phyloP scores from a whole-genome alignment of 2,113 vertebrate genomes.

The Neopipo cinnamomea region DNA sequence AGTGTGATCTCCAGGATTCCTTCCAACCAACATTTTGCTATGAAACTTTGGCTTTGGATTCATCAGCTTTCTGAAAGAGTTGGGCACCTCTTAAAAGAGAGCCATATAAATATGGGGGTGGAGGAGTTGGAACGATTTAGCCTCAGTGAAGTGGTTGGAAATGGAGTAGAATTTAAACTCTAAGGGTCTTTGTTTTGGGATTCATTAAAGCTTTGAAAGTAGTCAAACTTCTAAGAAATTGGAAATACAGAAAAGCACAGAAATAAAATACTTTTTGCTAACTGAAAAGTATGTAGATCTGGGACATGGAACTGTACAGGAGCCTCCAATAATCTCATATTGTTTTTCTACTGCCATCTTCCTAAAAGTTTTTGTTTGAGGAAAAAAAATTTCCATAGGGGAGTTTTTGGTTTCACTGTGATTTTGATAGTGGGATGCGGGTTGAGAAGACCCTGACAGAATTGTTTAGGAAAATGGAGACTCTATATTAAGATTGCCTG shows the following conservation, averaged over 20 bases:
- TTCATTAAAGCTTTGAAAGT: neutral
- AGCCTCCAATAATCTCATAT: neutral
- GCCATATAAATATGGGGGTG: rapidly evolving
- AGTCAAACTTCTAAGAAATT: neutral
- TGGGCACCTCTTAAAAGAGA: neutral
- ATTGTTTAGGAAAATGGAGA: neutral
- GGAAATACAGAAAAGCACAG: neutral
- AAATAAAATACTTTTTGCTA: neutral
- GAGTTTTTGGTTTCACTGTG: neutral
- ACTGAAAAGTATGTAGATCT: neutral
- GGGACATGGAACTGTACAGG: neutral
- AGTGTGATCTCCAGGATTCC: neutral
- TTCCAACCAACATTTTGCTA: neutral
- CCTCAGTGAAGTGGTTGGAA: neutral
- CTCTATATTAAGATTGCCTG: neutral
- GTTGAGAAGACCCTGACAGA: neutral
- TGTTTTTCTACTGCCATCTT: neutral
- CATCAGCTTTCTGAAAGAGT: neutral
- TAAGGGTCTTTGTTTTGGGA: neutral
- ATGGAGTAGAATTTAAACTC: neutral
- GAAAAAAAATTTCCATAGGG: neutral
- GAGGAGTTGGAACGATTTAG: neutral
- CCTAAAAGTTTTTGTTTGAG: neutral
- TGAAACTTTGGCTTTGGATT: neutral
- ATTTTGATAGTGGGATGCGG: neutral